Conservation (phyloP, 2,888 invertebrate genomes). For the Nipponacmea schrenckii region DNA sequence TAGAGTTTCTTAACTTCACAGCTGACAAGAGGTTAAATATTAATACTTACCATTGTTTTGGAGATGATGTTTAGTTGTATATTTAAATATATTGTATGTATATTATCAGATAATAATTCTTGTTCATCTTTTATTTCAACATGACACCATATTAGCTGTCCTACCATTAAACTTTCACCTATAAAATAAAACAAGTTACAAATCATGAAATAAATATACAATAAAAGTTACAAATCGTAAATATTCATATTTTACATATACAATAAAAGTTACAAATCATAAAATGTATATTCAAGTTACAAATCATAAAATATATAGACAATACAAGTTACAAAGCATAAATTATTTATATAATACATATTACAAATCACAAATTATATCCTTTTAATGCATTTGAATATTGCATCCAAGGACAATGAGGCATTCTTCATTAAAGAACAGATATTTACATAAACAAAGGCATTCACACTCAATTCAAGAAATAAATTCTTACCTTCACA, state of each 20-base stretch:
- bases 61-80: not conserved
- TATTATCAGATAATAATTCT: not conserved
- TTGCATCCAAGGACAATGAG: too few relatives aligned
- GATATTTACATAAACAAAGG: too few relatives aligned
- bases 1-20: too few relatives aligned
- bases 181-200: not conserved
- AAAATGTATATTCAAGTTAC: too few relatives aligned
- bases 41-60: not conserved
- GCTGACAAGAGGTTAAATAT: not conserved
- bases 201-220: not conserved
- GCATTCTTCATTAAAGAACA: too few relatives aligned
- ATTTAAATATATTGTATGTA: not conserved
- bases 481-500: conserved; percentile 33
- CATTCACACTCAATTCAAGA: too few relatives aligned
- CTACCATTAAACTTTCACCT: not conserved
- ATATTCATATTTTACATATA: too few relatives aligned
- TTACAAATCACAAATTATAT: not conserved
- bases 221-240: not conserved
- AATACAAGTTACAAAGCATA: conserved; percentile 1
- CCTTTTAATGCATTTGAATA: too few relatives aligned
- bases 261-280: too few relatives aligned
- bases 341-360: too few relatives aligned
- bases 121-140: not conserved
- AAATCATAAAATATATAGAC: too few relatives aligned
- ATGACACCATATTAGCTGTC: not conserved